A percentile compares a stretch with the other conserved stretches of the same genome.
Conservation (phyloP, 2,797 vertebrate species). For the Otolemur crassicaudatus region DNA sequence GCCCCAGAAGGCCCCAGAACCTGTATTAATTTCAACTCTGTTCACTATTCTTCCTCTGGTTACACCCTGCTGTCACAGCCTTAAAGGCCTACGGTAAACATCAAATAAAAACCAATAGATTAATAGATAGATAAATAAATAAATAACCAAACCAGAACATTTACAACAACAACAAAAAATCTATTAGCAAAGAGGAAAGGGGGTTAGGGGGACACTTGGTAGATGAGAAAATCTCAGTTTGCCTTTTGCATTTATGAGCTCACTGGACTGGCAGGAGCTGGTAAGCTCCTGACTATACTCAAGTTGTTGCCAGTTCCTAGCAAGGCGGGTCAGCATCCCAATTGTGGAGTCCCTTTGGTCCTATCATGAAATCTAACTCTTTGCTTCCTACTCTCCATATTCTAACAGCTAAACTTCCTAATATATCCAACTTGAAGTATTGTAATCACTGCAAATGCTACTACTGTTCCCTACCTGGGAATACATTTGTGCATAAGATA, state of each 20-base stretch:
- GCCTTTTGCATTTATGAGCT: slow-evolving; percentile 53
- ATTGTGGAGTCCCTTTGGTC: slow-evolving; percentile 27
- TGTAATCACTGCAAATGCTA: slow-evolving; percentile 26
- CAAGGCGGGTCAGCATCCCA: slow-evolving; percentile 52
- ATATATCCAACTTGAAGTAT: slow-evolving; percentile 39
- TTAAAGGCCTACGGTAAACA: slow-evolving; percentile 75
- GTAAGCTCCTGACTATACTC: slow-evolving; percentile 37
- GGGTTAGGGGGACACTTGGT: background rate
- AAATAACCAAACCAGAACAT: slow-evolving; percentile 73
- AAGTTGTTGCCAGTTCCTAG: slow-evolving; percentile 54
- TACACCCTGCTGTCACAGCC: slow-evolving; percentile 74
- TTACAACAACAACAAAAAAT: slow-evolving; percentile 73
- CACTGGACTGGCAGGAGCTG: slow-evolving; percentile 42
- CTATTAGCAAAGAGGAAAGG: slow-evolving; percentile 64
- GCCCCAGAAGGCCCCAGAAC: slow-evolving; percentile 49
- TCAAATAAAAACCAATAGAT: slow-evolving; percentile 64
- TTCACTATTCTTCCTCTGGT: slow-evolving; percentile 71
- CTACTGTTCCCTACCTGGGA: slow-evolving; percentile 44
- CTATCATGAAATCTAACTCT: slow-evolving; percentile 44
- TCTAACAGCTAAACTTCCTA: slow-evolving; percentile 65
- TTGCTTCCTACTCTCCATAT: slow-evolving; percentile 37
- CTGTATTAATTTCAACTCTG: slow-evolving; percentile 57
- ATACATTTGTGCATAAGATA: slow-evolving; percentile 20
- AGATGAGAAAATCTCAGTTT: slow-evolving; percentile 59
- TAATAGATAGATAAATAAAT: slow-evolving; percentile 48